phyloP scores from a whole-genome alignment of 2,113 vertebrate species.

The Choloepus hoffmanni region DNA sequence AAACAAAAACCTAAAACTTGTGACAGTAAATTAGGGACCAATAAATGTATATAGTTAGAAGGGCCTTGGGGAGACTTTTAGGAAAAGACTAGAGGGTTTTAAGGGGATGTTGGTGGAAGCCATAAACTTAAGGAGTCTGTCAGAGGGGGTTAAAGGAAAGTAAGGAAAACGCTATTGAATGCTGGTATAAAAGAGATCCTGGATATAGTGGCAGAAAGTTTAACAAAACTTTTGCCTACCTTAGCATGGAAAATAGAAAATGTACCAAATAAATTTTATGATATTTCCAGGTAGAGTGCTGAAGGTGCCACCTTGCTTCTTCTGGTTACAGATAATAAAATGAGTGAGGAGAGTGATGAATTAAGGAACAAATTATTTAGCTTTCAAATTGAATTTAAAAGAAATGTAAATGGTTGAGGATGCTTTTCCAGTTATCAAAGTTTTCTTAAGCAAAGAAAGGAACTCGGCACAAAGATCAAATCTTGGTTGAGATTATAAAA shows the following conservation, averaged over 20 bases:
- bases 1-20: neutral
- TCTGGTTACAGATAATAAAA: neutral
- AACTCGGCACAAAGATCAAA: neutral
- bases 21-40: neutral
- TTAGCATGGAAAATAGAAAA: neutral
- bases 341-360: neutral
- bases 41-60: neutral
- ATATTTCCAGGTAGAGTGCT: neutral
- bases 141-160: neutral
- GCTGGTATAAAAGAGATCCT: neutral
- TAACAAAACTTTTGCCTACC: neutral
- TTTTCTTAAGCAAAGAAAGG: neutral
- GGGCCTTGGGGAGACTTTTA: neutral
- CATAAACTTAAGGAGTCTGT: neutral
- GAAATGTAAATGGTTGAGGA: neutral
- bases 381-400: slow-evolving; percentile 2
- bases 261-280: neutral
- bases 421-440: neutral
- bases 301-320: neutral
- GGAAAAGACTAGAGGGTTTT: neutral
- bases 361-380: neutral
- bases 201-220: neutral
- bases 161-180: neutral
- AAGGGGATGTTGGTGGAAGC: neutral
- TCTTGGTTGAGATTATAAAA: neutral